Percentiles rank a stretch among this genome's conserved stretches.
Evolutionary conservation across 2,888 invertebrate species (phyloP).

Genomic region (Melanostoma scalare): DNA sequence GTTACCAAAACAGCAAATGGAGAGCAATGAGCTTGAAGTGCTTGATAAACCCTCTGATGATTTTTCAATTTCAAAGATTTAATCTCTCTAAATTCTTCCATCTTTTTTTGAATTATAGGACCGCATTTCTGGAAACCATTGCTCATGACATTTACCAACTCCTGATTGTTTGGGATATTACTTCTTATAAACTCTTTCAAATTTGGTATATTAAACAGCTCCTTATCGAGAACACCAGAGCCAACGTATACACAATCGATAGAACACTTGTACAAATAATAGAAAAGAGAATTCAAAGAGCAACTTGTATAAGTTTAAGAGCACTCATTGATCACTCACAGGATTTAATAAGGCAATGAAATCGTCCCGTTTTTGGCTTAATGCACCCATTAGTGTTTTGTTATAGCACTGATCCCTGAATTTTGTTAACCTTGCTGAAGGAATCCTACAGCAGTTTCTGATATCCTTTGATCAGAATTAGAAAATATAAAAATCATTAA

Average conservation of each 20-base stretch:
- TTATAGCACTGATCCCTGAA: conserved; percentile 34
- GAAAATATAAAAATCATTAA: background rate
- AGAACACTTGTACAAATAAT: conserved; percentile 28
- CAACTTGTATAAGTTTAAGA: background rate
- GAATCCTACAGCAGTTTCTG: conserved; percentile 44
- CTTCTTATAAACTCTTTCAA: conserved; percentile 12
- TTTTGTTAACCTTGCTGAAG: conserved; percentile 2
- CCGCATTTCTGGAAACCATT: conserved; percentile 33
- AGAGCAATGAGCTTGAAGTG: conserved; percentile 15
- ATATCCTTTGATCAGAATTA: conserved; percentile 24
- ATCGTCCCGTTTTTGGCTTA: background rate
- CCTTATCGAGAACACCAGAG: conserved; percentile 30
- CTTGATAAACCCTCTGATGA: conserved; percentile 2
- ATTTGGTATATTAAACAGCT: conserved; percentile 15
- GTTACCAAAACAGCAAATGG: conserved; percentile 36
- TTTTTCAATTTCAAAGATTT: background rate
- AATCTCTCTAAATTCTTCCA: conserved; percentile 36
- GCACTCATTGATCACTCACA: conserved; percentile 12
- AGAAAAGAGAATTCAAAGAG: background rate
- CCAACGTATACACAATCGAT: conserved; percentile 49
- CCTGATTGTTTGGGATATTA: conserved; percentile 34
- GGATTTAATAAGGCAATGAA: conserved; percentile 39
- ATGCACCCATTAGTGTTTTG: background rate
- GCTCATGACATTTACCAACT: background rate
- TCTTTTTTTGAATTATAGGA: conserved; percentile 14